phyloP scores from a whole-genome alignment of 2,113 vertebrate genomes.

The Gulo gulo region DNA sequence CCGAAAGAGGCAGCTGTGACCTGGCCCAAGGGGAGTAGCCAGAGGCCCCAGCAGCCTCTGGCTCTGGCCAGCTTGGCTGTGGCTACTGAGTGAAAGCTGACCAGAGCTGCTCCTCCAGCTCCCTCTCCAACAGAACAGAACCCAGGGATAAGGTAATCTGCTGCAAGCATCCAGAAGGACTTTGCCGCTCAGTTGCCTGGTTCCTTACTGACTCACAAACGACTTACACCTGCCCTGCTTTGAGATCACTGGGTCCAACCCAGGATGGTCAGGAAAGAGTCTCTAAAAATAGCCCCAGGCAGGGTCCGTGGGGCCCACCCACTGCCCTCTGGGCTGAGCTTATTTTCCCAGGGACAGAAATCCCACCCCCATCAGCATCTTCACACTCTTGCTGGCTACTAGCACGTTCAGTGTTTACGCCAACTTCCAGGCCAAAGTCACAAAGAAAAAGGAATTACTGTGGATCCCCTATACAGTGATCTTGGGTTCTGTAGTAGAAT shows the following conservation, averaged over 20 bases:
- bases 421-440: background rate
- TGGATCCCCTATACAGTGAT: background rate
- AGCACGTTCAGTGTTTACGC: background rate
- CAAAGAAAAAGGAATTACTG: background rate
- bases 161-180: background rate
- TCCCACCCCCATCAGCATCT: background rate
- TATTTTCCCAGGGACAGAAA: background rate
- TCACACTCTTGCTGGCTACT: background rate
- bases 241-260: background rate
- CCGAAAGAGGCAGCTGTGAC: background rate
- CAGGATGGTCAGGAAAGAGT: background rate
- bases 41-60: background rate
- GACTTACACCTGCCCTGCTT: conserved; percentile 31
- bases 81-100: background rate
- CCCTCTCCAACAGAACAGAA: background rate
- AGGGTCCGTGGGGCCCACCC: background rate
- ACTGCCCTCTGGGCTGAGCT: background rate
- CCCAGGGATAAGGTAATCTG: background rate
- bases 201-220: conserved; percentile 8
- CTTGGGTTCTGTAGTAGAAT: background rate
- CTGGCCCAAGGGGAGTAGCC: background rate
- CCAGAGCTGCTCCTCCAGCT: background rate
- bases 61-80: background rate
- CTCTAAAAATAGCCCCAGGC: conserved; percentile 49
- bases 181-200: background rate